A percentile compares a stretch with the other conserved stretches of the same genome.
Evolutionary conservation across 2,113 vertebrate genomes (phyloP).

Genomic region (Pelecanus crispus): DNA sequence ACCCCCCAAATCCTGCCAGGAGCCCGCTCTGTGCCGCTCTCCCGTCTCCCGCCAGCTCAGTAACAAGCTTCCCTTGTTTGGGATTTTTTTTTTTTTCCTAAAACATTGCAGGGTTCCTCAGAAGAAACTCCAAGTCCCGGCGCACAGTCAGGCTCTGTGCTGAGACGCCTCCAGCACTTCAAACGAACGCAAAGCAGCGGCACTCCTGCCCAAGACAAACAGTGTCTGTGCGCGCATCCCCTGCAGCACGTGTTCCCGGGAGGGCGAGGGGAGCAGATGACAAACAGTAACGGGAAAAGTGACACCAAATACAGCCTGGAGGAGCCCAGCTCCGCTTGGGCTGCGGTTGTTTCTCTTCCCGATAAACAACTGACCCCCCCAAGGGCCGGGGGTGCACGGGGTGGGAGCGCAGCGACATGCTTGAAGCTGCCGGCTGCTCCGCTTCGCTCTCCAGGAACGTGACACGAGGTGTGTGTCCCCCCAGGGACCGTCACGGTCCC

Average conservation of each 20-base stretch:
- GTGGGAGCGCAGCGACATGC: background rate
- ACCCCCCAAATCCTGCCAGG: background rate
- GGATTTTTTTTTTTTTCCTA: background rate
- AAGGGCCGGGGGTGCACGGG: fast-evolving
- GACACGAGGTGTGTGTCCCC: background rate
- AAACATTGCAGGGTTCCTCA: background rate
- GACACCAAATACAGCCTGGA: background rate
- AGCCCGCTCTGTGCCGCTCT: background rate
- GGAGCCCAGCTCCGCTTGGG: background rate
- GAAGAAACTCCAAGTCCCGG: background rate
- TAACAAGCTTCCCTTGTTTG: conserved; percentile 27
- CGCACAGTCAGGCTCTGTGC: conserved; percentile 43
- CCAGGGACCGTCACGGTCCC: fast-evolving
- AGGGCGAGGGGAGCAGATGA: background rate
- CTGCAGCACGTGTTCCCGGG: background rate
- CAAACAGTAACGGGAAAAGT: background rate
- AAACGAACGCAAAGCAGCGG: background rate
- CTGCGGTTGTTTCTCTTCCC: background rate
- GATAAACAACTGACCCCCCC: too few relatives aligned
- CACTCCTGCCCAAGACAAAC: background rate
- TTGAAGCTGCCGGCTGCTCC: background rate
- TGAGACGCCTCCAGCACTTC: background rate
- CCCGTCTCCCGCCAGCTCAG: background rate
- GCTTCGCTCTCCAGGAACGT: background rate
- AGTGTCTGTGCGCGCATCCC: background rate